Evolutionary conservation across 2,888 invertebrate genomes (phyloP), one percentile per base, ranked within the genome.

Genomic region (Cactoblastis cactorum): DNA sequence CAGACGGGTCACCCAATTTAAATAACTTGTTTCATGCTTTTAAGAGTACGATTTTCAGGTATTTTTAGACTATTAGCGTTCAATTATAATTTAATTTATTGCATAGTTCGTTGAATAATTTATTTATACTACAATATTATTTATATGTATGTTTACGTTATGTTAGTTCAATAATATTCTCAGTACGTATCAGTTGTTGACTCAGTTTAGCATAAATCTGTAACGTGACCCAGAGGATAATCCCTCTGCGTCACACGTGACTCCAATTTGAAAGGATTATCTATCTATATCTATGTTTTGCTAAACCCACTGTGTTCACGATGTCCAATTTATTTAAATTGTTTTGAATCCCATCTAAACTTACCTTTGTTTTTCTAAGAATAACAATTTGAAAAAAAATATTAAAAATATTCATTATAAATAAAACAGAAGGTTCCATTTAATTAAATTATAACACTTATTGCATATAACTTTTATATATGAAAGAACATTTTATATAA

Each of bases 161-260:
- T 28, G 28, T 28, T 28, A 28, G 9, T 28, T 28, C 28, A 28
- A 28, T 28, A 28, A 28, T 8, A 28, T 8, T 28, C 28, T 9
- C 28, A 3, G 28, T 34, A 47, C 41, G 34, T 46, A 39, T 39
- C 41, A 41, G 41, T 34, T 51, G 47, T 51, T 47, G 47, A 51
- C 47, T 51, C 51, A 34, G 51, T 22, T 47, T 47, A 51, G 41
- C 51, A 51, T 51, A 51, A 47, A 39, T 5, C 2, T 34, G 19
- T 41, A 22, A 35, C 35, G 35, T 22, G 35, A 47, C 34, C 46
- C 22, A 15, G 22, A 22, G 35, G 46, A 43, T 43, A 43, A 43
- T 43, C 43, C 15, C 22, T 28, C 28, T 28, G 22, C 22, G 14
- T 22, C 9, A 43, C 43, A 43, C 43, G 43, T 43, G 43, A 43